Base-by-base conservation (phyloP, 2,888 invertebrate species). In the Thera britannica region DNA sequence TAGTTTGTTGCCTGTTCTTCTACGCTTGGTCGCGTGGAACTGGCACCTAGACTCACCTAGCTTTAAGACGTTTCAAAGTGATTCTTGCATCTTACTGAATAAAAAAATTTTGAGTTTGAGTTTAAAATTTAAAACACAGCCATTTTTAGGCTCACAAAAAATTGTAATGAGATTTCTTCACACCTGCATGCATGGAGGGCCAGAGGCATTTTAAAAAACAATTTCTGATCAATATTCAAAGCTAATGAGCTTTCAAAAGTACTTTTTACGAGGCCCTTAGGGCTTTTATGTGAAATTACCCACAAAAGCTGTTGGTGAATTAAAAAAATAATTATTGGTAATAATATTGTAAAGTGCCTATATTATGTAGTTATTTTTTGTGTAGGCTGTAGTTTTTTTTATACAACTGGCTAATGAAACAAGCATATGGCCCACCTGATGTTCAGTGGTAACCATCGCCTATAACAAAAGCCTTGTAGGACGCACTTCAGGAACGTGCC, bases 211-310 rank as follows among this genome's bases (percentile, higher is more conserved):
- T 69, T 7, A 41, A 71, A 74, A 75, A 73, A 71, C 71, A 70
- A 71, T 75, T 73, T 73, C 68, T 57, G 71, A 72, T 75, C 72
- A 71, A 71, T 73, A 72, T 71, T 75, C 67, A 65, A 62, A 71
- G 73, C 71, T 75, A 75, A 75, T 75, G 73, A 73, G 64, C 69
- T 73, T 74, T 72, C 70, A 52, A 72, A 72, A 62, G 69, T 64
- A 71, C 67, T 67, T 69, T 72, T 73, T 71, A 72, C 63, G 68
- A 65, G 55, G 68, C 72, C 72, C 70, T 72, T 55, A 54, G 71
- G 75, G 60, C 60, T 68, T 71, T 72, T 70, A 49, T 62, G 68
- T 65, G 59, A 72, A 72, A 72, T 71, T 72, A 62, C 68, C 48
- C 46, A 57, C 54, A 58, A 71, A 73, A 36, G 9, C 62, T 58